Base-by-base conservation (phyloP, 2,113 vertebrate genomes). In the Mesoclemmys tuberculata region DNA sequence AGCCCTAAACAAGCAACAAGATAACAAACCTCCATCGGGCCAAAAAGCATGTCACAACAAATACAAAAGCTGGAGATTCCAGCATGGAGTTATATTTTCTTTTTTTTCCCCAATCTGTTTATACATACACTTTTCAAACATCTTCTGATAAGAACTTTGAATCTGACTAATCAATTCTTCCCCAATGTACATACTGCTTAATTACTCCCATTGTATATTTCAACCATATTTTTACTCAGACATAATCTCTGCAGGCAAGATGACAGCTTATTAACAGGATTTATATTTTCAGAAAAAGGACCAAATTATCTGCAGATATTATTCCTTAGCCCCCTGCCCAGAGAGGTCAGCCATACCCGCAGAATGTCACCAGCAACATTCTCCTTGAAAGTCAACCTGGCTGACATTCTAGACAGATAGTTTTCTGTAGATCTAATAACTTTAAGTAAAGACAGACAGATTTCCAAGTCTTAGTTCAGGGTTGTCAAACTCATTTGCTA, bases 51-150 rank as follows among this genome's bases (percentile, higher is more conserved):
- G 38, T 52, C 51, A 55, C 41, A 93, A 94, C 64, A 88, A 89
- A 87, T 89, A 87, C 3, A 93, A 94, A 81, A 94, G 89, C 93
- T 95, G 83, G 87, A 95, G 54, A 49, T 88, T 74, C 71, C 44
- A 27, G 26, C 75, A 24, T 6, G 51, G 75, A 87, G 82, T n/a
- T 90, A 75, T 91, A 41, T 24, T 71, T 74, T 3, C 2, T 54
- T 71, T 82, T 56, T 90, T 80, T 75, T 46, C 29, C 2, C 6
- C 77, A 48, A 61, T 71, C 31, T 16, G 21, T 35, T 19, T 29
- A 5, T 24, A 41, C 44, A 54, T 71, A 54, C 19, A 79, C 58
- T 91, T 93, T 48, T n/a, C 84, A 91, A 27, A 95, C 88, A 88
- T 83, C 24, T 84, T 51, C 89, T 81, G 54, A 81, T 14, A 48